phyloP scores from a whole-genome alignment of 2,113 vertebrate species.

The Rallus limicola region DNA sequence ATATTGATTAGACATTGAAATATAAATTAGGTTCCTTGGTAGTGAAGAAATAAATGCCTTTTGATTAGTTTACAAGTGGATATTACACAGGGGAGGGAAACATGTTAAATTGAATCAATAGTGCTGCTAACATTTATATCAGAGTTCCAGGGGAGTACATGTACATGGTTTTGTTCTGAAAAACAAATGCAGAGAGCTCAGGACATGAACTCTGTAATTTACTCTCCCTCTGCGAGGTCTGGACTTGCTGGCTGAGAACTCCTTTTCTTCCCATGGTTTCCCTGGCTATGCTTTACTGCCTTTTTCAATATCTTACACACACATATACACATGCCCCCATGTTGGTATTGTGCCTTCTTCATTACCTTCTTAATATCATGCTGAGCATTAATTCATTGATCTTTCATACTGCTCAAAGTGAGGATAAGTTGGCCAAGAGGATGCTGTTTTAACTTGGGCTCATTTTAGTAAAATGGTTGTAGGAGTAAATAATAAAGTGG shows the following conservation, averaged over 20 bases:
- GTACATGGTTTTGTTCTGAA: not conserved
- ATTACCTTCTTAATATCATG: not conserved
- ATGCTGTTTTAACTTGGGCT: not conserved
- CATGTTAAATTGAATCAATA: not conserved
- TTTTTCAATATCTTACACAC: not conserved
- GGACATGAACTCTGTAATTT: not conserved
- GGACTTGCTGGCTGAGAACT: not conserved
- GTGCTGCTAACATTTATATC: not conserved
- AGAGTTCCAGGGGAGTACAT: not conserved
- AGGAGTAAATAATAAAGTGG: not conserved
- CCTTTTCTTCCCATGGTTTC: not conserved
- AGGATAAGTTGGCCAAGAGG: not conserved
- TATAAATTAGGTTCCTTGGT: not conserved
- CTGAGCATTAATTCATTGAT: not conserved
- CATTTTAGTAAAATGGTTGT: not conserved
- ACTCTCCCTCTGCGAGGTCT: not conserved
- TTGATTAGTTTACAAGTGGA: not conserved
- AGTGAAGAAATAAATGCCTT: not conserved
- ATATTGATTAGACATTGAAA: not conserved
- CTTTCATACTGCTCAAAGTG: not conserved
- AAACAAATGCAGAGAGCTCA: not conserved
- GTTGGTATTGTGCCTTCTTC: not conserved
- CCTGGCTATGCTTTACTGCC: not conserved
- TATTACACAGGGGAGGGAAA: not conserved
- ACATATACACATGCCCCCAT: not conserved